A percentile compares a stretch with the other conserved stretches of the same genome.
These are phyloP conservation scores for Galaxea fascicularis DNA, from an alignment of 92 coral and sea anemone species.

Conservation along the genomic window DNA sequence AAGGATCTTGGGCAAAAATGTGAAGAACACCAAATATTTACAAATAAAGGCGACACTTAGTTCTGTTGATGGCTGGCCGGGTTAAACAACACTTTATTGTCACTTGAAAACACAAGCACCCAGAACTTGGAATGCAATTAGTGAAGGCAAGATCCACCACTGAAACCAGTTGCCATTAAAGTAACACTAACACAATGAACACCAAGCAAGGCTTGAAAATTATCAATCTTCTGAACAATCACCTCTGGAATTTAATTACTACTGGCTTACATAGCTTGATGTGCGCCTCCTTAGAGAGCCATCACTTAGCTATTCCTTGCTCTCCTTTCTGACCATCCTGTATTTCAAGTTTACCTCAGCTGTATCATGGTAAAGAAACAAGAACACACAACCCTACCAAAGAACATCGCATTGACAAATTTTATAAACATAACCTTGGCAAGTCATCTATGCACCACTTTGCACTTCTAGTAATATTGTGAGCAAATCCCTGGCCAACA, in stretches of 20 bases:
- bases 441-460: too few relatives aligned
- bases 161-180: not conserved
- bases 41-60: not conserved
- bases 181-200: not conserved
- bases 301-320: not conserved
- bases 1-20: not conserved
- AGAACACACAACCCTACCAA: conserved; percentile 29
- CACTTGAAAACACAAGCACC: conserved; percentile 20
- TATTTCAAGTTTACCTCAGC: conserved; percentile 12
- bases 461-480: too few relatives aligned
- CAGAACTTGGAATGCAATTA: not conserved
- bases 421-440: not conserved
- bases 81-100: conserved; percentile 13
- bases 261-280: conserved; percentile 17
- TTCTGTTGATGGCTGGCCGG: not conserved
- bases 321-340: not conserved
- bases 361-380: conserved; percentile 18
- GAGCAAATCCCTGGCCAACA: not conserved
- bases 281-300: not conserved
- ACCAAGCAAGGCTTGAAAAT: too few relatives aligned
- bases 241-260: not conserved
- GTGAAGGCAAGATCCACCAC: not conserved
- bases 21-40: not conserved
- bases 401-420: not conserved
- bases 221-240: too few relatives aligned